These are phyloP conservation scores for Meloidogyne exigua DNA, from an alignment of 1,140 invertebrate genomes.

Conservation along the genomic window DNA sequence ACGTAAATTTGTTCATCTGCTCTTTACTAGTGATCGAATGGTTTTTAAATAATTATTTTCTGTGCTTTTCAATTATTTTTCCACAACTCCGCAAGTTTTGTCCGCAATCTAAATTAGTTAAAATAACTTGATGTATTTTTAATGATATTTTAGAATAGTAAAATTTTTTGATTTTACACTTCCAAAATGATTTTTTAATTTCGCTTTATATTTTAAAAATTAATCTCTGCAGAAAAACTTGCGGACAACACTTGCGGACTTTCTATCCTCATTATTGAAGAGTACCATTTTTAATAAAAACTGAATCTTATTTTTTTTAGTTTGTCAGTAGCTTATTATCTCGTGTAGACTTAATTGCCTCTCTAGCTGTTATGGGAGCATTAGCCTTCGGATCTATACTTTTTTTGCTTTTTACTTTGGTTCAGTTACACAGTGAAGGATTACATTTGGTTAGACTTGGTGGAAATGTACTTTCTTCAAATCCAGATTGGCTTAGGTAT, in stretches of 20 bases:
- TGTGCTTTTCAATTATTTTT: too few species aligned
- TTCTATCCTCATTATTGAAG: too few species aligned
- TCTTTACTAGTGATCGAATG: conserved; percentile 70
- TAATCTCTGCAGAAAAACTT: too few species aligned
- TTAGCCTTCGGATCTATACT: conserved; percentile 66
- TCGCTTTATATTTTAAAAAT: too few species aligned
- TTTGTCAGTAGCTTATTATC: conserved; percentile 65
- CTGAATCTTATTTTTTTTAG: conserved; percentile 52
- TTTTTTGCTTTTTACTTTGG: conserved; percentile 63
- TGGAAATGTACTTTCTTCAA: conserved; percentile 75
- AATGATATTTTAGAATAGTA: too few species aligned
- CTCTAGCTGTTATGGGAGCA: conserved; percentile 67
- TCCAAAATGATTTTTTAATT: too few species aligned
- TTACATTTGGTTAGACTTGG: conserved; percentile 85
- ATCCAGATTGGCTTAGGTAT: conserved; percentile 56
- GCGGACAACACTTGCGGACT: too few species aligned
- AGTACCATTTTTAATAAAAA: too few species aligned
- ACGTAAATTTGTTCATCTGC: conserved; percentile 66
- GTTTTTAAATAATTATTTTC: conserved; percentile 53
- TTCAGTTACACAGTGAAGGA: conserved; percentile 87
- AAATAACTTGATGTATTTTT: too few species aligned
- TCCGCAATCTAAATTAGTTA: too few species aligned
- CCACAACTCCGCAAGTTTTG: too few species aligned
- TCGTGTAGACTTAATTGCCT: conserved; percentile 67
- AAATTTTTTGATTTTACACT: too few species aligned